These are phyloP conservation scores for Zaprionus gabonicus DNA, from an alignment of 1,140 invertebrate genomes.

Conservation along the genomic window DNA sequence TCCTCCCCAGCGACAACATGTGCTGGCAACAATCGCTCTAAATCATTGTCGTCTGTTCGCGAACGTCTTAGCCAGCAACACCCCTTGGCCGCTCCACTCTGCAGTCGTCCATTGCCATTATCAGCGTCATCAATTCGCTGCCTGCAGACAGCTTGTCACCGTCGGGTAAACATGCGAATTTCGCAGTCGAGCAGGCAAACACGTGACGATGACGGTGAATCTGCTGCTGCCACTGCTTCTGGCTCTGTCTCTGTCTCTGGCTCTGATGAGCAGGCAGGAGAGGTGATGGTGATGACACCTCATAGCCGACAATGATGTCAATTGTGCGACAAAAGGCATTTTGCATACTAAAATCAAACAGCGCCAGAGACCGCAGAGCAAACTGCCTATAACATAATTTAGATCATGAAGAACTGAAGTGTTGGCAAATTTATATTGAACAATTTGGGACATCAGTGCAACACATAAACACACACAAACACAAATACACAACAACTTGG, in stretches of 20 bases:
- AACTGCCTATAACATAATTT: slow-evolving; percentile 41
- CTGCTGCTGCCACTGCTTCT: slow-evolving; percentile 4
- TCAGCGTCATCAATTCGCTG: slow-evolving; percentile 80
- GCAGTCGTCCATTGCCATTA: slow-evolving; percentile 55
- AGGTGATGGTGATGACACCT: slow-evolving; percentile 47
- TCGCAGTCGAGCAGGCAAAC: slow-evolving; percentile 80
- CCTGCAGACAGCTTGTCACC: slow-evolving; percentile 82
- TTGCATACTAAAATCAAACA: slow-evolving; percentile 71
- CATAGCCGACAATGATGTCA: slow-evolving; percentile 71
- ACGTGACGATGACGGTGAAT: slow-evolving; percentile 67
- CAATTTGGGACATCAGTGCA: slow-evolving; percentile 31
- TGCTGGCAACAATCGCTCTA: slow-evolving; percentile 55
- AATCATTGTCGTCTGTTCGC: slow-evolving; percentile 77
- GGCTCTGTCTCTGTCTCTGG: slow-evolving; percentile 1
- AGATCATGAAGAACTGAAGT: slow-evolving; percentile 21
- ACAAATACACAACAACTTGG: slow-evolving; percentile 4
- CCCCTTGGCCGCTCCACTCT: neutral
- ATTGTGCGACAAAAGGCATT: slow-evolving; percentile 71
- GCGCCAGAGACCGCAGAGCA: slow-evolving; percentile 18
- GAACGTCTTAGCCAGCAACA: slow-evolving; percentile 34
- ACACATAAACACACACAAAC: slow-evolving; percentile 12
- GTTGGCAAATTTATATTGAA: slow-evolving; percentile 38
- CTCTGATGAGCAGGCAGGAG: slow-evolving; percentile 34
- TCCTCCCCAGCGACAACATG: slow-evolving; percentile 24
- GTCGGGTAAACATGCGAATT: slow-evolving; percentile 80